Base-by-base conservation (phyloP, 2,113 vertebrate genomes). In the Poecile atricapillus region DNA sequence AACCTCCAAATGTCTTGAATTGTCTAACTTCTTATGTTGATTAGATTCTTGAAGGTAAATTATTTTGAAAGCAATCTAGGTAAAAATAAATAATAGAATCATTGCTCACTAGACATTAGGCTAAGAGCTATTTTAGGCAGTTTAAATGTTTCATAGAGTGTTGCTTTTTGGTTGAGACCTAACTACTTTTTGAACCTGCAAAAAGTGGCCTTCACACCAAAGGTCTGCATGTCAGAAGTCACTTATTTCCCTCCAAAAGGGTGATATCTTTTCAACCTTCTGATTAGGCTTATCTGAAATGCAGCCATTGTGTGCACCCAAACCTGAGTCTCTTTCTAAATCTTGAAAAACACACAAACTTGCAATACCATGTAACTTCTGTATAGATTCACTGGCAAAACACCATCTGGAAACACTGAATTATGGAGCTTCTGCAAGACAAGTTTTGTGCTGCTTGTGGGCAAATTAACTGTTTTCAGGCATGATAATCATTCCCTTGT, bases 201-300 rank as follows among this genome's bases (percentile, higher is more conserved):
- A 88, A 64, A 91, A 93, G 95, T 94, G 92, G 89, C 89, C 94
- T 97, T 97, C 47, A 56, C 80, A 64, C 73, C 87, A 53, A 73
- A 95, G 84, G 65, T 90, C 77, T 87, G 87, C n/a, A 39, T 0
- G 28, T 77, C 92, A 56, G 70, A 30, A 75, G 77, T 67, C 50
- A 17, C 46, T 62, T 69, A 37, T 58, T 90, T 69, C 59, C 73
- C 69, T 68, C 83, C 85, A 80, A 82, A 85, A 83, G 41, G 39
- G 35, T 37, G 22, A 19, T 73, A 44, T 85, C 37, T 93, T 44
- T 56, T 65, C 41, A 75, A 2, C 39, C 44, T 83, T 56, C 58
- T 74, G 53, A 74, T 94, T 10, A 56, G 83, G 33, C 39, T 93
- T 53, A 35, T 81, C 70, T 87, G 84, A 82, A 90, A 73, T 35